These are phyloP conservation scores for Nowickia ferox DNA, from an alignment of 2,888 invertebrate genomes.

Conservation along the genomic window DNA sequence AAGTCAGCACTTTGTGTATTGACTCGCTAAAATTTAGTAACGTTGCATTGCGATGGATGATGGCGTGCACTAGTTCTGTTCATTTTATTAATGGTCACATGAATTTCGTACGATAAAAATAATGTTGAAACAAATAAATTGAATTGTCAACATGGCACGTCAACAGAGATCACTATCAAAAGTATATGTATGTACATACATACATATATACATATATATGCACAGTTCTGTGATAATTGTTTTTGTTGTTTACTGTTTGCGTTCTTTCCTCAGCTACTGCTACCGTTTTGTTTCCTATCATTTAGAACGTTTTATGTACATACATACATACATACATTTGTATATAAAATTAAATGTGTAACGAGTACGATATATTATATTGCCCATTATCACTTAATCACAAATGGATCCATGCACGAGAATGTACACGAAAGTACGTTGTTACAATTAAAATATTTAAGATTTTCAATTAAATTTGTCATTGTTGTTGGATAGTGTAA, in stretches of 20 bases:
- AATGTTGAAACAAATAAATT: slow-evolving; percentile 76
- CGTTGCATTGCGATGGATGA: slow-evolving; percentile 35
- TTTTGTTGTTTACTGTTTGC: slow-evolving; percentile 49
- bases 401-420: slow-evolving; percentile 14
- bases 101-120: slow-evolving; percentile 64
- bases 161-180: slow-evolving; percentile 79
- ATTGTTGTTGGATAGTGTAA: not conserved
- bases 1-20: not conserved
- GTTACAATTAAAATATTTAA: slow-evolving; percentile 59
- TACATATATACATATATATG: too few relatives aligned
- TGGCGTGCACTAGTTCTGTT: slow-evolving; percentile 77
- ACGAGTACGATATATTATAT: slow-evolving; percentile 2
- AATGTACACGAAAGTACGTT: slow-evolving; percentile 23
- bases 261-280: slow-evolving; percentile 34
- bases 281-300: slow-evolving; percentile 26
- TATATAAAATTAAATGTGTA: slow-evolving; percentile 14
- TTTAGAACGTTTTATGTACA: slow-evolving; percentile 8
- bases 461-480: slow-evolving; percentile 44
- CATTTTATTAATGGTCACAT: slow-evolving; percentile 69
- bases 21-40: slow-evolving; percentile 29
- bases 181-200: slow-evolving; percentile 49
- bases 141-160: slow-evolving; percentile 82
- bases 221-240: slow-evolving; percentile 69
- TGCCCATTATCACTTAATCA: slow-evolving; percentile 44
- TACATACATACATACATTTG: too few relatives aligned